Conservation (phyloP, 2,888 invertebrate species). For the Heteromurus nitidus region DNA sequence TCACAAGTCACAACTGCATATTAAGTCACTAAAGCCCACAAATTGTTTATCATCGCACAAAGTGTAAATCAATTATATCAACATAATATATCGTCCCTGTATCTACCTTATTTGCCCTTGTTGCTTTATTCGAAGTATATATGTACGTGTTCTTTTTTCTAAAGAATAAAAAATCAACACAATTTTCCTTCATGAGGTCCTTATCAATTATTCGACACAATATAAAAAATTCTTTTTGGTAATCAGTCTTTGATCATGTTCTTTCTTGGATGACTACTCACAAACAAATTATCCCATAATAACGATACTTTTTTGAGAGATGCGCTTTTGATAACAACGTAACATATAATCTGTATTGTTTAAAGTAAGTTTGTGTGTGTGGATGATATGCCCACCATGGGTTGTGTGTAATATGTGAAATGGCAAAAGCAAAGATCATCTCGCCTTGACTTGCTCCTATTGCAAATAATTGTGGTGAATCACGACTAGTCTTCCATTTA, state of each 20-base stretch:
- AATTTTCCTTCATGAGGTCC: neutral
- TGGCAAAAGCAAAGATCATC: neutral
- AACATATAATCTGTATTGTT: neutral
- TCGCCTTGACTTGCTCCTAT: constrained; percentile 10
- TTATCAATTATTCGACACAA: constrained; percentile 17
- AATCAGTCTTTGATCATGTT: neutral
- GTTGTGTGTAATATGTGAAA: too few relatives aligned
- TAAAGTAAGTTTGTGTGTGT: neutral
- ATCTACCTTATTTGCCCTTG: constrained; percentile 1
- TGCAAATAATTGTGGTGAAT: constrained; percentile 56
- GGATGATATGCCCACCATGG: neutral
- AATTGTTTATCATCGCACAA: constrained; percentile 22
- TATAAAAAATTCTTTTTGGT: constrained; percentile 6
- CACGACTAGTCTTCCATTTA: constrained; percentile 59
- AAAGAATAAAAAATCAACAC: neutral
- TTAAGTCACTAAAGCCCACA: constrained; percentile 47
- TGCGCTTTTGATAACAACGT: neutral
- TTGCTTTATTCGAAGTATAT: neutral
- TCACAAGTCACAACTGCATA: constrained; percentile 11
- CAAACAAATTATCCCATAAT: constrained; percentile 20
- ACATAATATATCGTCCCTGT: constrained; percentile 18
- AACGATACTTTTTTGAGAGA: constrained; percentile 30
- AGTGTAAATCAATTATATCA: too few relatives aligned
- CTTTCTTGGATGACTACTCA: constrained; percentile 21
- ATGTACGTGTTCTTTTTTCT: neutral